Evolutionary conservation across 2,888 invertebrate genomes (phyloP), one percentile per base, ranked within the genome.

Genomic region (Cactoblastis cactorum): DNA sequence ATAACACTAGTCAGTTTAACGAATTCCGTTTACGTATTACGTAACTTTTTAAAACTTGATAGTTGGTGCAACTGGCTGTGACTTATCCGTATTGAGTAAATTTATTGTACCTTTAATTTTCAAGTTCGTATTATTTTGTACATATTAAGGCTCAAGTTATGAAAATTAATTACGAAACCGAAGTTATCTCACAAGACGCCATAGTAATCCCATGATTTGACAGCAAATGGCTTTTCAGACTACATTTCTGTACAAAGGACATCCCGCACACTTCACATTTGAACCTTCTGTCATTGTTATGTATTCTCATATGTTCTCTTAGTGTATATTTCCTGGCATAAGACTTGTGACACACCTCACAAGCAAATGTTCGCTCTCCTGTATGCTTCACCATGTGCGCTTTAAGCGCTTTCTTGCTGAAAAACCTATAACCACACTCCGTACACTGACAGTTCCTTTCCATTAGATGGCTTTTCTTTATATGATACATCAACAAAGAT

Each of bases 311-410:
- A 60, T 88, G 88, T 51, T 91, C 83, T 3, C 75, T 59, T 0
- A 83, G 39, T 0, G 82, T 83, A 35, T 79, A 79, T 15, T 81
- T 80, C 51, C 83, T 73, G 0, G 83, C 86, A 47, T 89, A 90
- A 0, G 86, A 69, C 55, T 86, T 86, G 1, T 75, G 65, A 22
- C 87, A 88, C 0, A 86, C 65, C 1, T 71, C 74, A 47, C 87
- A 88, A 0, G 69, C 58, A 33, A 77, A 84, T 14, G 73, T 80
- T 1, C 77, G 62, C 28, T 84, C 85, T 0, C 90, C 90, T 0
- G 83, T 86, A 53, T 90, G 90, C 32, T 86, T 86, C 0, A 90
- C 63, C 88, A 90, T 90, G 39, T 91, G 90, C 0, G 83, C 88
- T 49, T 89, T 90, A 0, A 91, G 69, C 0, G 87, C 87, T 55